Percentiles rank a stretch among this genome's conserved stretches.
Evolutionary conservation across 2,888 invertebrate genomes (phyloP).

Genomic region (Xestobium rufovillosum): DNA sequence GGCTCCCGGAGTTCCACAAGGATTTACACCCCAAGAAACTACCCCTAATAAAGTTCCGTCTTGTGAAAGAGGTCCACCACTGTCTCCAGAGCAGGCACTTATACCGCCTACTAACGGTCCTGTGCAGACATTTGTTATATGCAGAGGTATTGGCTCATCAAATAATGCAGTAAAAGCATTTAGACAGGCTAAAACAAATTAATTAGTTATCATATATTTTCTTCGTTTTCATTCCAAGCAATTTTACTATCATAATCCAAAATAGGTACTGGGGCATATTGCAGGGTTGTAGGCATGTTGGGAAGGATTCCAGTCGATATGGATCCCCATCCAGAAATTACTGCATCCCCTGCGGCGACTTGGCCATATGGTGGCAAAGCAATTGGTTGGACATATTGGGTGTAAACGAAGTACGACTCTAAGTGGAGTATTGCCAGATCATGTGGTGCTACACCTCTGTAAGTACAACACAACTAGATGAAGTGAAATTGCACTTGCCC

Average conservation of each 20-base stretch:
- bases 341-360: slow-evolving; percentile 31
- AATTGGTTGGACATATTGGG: slow-evolving; percentile 36
- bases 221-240: no score
- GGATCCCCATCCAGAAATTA: slow-evolving; percentile 46
- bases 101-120: background rate
- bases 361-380: slow-evolving; percentile 32
- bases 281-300: background rate
- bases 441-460: slow-evolving; percentile 34
- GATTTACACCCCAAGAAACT: background rate
- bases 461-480: no score
- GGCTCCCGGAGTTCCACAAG: slow-evolving; percentile 1
- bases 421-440: slow-evolving; percentile 48
- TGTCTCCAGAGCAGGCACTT: slow-evolving; percentile 1
- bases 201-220: no score
- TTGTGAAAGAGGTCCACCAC: background rate
- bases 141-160: background rate
- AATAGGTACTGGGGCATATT: background rate
- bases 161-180: background rate
- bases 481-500: no score
- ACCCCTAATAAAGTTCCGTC: background rate
- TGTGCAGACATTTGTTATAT: background rate
- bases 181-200: background rate
- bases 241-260: no score
- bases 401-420: slow-evolving; percentile 30
- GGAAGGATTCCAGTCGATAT: background rate